Evolutionary conservation across 64 coral and sea anemone genomes (phyloP).

Genomic region (Stichodactyla helianthus): DNA sequence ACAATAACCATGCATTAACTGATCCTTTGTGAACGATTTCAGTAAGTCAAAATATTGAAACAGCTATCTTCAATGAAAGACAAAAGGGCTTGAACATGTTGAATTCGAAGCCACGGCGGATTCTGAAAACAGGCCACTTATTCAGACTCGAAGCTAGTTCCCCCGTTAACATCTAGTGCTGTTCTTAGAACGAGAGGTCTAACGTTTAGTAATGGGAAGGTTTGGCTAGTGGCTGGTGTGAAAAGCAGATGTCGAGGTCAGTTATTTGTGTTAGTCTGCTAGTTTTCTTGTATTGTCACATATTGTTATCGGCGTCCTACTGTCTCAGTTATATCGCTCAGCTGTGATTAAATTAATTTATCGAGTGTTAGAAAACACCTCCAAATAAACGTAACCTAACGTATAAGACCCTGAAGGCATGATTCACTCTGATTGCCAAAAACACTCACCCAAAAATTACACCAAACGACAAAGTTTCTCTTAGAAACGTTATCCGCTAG

Average conservation of each 20-base stretch:
- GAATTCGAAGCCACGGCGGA: too few relatives aligned
- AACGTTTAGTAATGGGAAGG: neutral
- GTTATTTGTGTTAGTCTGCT: neutral
- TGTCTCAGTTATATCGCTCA: slow-evolving; percentile 9
- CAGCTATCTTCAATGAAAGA: neutral
- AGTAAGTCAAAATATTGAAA: neutral
- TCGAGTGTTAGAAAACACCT: neutral
- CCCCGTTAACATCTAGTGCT: neutral
- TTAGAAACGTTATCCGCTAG: neutral
- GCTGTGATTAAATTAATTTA: slow-evolving; percentile 24
- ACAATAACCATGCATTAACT: neutral
- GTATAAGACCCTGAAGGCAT: neutral
- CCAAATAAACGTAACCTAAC: neutral
- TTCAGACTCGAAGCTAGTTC: too few relatives aligned
- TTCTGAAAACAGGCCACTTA: too few relatives aligned
- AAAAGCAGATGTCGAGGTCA: neutral
- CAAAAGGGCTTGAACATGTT: neutral
- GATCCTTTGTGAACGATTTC: neutral
- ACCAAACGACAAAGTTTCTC: neutral
- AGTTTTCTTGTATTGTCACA: too few relatives aligned
- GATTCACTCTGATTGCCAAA: neutral
- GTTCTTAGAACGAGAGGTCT: neutral
- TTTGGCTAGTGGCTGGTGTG: neutral
- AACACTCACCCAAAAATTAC: neutral
- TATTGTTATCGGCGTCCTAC: neutral